Conservation (phyloP, 2,113 vertebrate genomes). For the Nycticorax nycticorax region DNA sequence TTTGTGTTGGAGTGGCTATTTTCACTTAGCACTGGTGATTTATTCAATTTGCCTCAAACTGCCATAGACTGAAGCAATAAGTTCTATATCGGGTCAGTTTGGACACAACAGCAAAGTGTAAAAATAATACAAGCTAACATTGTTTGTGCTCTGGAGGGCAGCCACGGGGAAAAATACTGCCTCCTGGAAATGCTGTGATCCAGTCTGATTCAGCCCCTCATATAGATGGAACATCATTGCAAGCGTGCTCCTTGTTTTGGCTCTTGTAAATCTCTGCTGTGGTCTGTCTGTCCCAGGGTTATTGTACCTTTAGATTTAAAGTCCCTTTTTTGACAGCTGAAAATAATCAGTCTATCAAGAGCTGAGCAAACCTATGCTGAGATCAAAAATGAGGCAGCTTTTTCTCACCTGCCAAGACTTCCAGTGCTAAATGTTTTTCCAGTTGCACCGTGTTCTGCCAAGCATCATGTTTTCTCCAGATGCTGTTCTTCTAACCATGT, state of each 20-base stretch:
- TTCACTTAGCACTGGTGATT: neutral
- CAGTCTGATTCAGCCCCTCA: neutral
- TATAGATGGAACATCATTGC: neutral
- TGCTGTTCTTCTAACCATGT: neutral
- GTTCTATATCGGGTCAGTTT: neutral
- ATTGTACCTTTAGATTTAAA: neutral
- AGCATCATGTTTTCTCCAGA: constrained; percentile 10
- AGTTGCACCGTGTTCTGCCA: neutral
- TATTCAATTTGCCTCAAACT: constrained; percentile 13
- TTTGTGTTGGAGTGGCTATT: neutral
- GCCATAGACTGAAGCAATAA: neutral
- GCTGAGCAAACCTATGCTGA: neutral
- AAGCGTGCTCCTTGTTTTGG: neutral
- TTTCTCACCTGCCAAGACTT: constrained; percentile 17
- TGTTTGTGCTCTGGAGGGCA: neutral
- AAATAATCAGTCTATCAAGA: neutral
- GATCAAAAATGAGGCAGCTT: neutral
- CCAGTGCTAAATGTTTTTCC: neutral
- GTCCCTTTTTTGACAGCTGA: neutral
- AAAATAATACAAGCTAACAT: neutral
- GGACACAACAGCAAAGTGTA: neutral
- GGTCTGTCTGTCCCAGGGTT: neutral
- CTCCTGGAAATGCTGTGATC: neutral
- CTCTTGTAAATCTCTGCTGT: neutral
- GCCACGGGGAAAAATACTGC: neutral